Conservation (phyloP, 2,888 invertebrate species). For the Stenichneumon culpator region DNA sequence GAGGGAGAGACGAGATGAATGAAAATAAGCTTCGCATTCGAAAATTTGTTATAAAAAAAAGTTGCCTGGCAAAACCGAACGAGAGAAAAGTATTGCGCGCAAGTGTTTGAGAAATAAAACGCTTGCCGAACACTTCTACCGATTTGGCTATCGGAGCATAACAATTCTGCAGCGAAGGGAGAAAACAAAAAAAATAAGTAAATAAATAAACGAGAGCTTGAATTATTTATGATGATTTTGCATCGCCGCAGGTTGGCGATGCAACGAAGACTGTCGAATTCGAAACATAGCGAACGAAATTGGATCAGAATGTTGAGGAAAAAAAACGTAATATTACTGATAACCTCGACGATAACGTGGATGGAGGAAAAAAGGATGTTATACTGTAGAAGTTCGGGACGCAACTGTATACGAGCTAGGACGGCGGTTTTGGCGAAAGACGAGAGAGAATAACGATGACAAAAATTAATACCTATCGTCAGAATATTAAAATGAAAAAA, state of each 20-base stretch:
- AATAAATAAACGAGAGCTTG: conserved; percentile 34
- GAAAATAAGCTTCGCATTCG: background rate
- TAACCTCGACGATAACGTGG: conserved; percentile 10
- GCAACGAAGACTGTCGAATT: conserved; percentile 31
- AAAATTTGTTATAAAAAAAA: background rate
- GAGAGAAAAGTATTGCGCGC: background rate
- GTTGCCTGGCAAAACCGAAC: background rate
- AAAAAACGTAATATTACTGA: conserved; percentile 22
- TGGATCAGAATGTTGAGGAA: conserved; percentile 11
- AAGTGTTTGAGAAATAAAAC: background rate
- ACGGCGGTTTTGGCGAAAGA: background rate
- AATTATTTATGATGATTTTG: conserved; percentile 59
- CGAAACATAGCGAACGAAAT: background rate
- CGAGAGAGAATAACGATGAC: background rate
- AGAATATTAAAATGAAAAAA: conserved; percentile 27
- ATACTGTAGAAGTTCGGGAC: background rate
- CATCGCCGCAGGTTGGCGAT: conserved; percentile 68
- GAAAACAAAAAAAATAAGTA: conserved; percentile 10
- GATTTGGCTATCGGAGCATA: background rate
- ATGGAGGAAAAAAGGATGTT: background rate
- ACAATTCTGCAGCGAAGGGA: conserved; percentile 3
- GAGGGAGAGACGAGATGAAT: background rate
- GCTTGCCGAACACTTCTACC: background rate
- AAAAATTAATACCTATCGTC: conserved; percentile 34
- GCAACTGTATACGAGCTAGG: background rate